Evolutionary conservation across 1,140 invertebrate genomes (phyloP), one percentile per base, ranked within the genome.

Genomic region (Prorops nasuta): DNA sequence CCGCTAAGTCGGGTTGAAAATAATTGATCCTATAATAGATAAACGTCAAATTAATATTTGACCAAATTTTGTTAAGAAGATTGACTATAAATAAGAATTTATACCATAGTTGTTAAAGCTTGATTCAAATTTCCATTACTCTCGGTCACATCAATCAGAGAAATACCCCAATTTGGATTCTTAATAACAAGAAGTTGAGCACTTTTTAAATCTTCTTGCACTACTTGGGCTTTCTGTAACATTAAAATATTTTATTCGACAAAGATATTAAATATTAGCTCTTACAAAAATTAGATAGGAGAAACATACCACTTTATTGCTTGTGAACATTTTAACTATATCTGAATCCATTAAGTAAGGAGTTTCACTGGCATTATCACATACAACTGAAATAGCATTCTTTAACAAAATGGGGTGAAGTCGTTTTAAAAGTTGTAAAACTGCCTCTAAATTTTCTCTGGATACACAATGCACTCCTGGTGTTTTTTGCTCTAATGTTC

Each of bases 121-220:
- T 74, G 66, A 3, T 49, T 43, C 10, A 64, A 54, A 6, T 51
- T 56, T 40, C 60, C 66, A 42, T 69, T 60, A 22, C 69, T 60
- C 17, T 76, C 69, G 65, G 53, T 57, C 35, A 76, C 62, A 47
- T 84, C 79, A 17, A 85, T 69, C 1, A 86, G 69, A 56, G 77
- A 76, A 8, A 89, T 77, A 10, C 82, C 83, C 86, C 86, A 88
- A 51, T 83, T 79, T 0, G 85, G 84, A 71, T 88, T 89, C 37
- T 81, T 79, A n/a, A 83, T 77, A 10, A 85, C 78, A 12, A 89
- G 68, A n/a, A 88, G 79, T 60, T 87, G 80, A 21, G 84, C 78
- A 60, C 85, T 86, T 43, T 83, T 73, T 3, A 88, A 67, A 63
- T 86, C 83, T 18, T 74, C 78, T 15, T 76, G 75, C 21, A 84